Percentiles rank a stretch among this genome's conserved stretches.
Evolutionary conservation across 1,140 invertebrate genomes (phyloP).

Genomic region (Orius insidiosus): DNA sequence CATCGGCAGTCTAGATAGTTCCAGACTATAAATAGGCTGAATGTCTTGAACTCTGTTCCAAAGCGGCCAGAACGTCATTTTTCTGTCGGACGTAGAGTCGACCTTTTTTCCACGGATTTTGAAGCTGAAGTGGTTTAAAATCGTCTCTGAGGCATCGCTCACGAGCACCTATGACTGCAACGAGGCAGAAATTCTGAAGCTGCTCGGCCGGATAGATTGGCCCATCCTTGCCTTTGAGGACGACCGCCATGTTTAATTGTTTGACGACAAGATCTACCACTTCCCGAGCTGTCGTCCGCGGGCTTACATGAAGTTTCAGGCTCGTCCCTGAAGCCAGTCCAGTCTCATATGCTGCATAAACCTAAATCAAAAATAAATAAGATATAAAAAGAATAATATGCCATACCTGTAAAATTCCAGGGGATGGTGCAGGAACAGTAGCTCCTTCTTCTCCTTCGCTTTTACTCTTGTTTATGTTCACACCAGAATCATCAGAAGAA

Average conservation of each 20-base stretch:
- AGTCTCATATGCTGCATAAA: constrained; percentile 89
- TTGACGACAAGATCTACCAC: constrained; percentile 87
- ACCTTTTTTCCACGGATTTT: constrained; percentile 90
- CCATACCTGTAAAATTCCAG: constrained; percentile 44
- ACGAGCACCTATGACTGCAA: constrained; percentile 80
- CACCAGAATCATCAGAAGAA: constrained; percentile 22
- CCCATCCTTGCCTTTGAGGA: constrained; percentile 65
- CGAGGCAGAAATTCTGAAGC: constrained; percentile 75
- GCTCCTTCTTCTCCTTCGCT: constrained; percentile 21
- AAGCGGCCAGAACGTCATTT: constrained; percentile 68
- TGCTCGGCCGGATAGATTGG: constrained; percentile 68
- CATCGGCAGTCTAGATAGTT: too few relatives aligned
- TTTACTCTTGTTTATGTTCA: constrained; percentile 11
- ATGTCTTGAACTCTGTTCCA: constrained; percentile 41
- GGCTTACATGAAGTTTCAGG: constrained; percentile 80
- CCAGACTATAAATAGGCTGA: constrained; percentile 18
- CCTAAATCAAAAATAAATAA: constrained; percentile 28
- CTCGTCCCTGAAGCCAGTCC: constrained; percentile 80
- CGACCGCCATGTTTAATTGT: constrained; percentile 82
- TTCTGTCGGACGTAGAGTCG: constrained; percentile 77
- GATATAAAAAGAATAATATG: constrained; percentile 11
- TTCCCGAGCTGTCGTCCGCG: constrained; percentile 75
- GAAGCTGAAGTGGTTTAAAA: constrained; percentile 76
- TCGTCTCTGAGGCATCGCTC: constrained; percentile 84
- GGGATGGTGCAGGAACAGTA: constrained; percentile 24